Base-by-base conservation (phyloP, 1,140 invertebrate species). In the Bombus polaris region DNA sequence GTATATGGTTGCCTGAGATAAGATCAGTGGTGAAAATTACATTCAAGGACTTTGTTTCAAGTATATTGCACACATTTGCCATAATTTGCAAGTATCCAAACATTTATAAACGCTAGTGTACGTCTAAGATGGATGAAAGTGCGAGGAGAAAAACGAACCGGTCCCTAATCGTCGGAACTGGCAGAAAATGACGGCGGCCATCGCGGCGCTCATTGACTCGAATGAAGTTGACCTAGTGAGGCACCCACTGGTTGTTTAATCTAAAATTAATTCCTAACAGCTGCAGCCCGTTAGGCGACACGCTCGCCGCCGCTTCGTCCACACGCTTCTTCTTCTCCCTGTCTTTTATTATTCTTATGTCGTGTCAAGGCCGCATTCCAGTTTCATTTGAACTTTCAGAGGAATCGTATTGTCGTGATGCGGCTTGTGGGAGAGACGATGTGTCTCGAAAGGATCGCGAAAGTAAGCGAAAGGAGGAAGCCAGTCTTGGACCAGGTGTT, bases 221-320 rank as follows among this genome's bases (percentile, higher is more conserved):
- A 91, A 88, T 81, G 82, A 88, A 92, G 92, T 93, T 92, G 92
- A 92, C 93, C 92, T 92, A 93, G 92, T 93, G 91, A 91, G 86
- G 92, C 91, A 92, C 91, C 88, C 90, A 92, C 88, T 86, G 93
- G 91, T 92, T 92, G 91, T 91, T 91, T 93, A 94, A 95, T 95
- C 94, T 95, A 95, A 95, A 95, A 95, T 95, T 95, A 94, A 95
- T 94, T 93, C 92, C 90, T 80, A 92, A 94, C 94, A 94, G 94
- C 93, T 94, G 94, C 92, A 90, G 85, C 74, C 92, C 88, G 86
- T 78, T 78, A 78, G 75, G 83, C 84, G 73, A 89, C 89, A 86
- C 89, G 88, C 85, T 76, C 89, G 77, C 83, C 47, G 47, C 47
- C 47, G 68, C 87, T 82, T 85, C 75, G 53, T 85, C 83, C 86